Base-by-base conservation (phyloP, 1,140 invertebrate species). In the Drosophila punjabiensis region DNA sequence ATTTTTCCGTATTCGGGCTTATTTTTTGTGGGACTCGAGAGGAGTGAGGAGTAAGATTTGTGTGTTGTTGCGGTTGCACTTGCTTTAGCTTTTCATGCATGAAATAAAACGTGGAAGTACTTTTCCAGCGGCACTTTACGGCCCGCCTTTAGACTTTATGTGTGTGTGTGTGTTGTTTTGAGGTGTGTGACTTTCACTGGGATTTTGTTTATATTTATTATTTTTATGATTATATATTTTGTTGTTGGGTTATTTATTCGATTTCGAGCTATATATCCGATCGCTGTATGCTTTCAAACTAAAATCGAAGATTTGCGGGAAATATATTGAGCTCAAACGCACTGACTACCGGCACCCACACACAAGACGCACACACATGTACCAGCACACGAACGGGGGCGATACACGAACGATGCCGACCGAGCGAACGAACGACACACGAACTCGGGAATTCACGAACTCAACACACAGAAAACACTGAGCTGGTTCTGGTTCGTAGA, bases 81-180 rank as follows among this genome's bases (percentile, higher is more conserved):
- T 68, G 80, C 71, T 67, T 79, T 48, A 62, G 81, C 81, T 83
- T 84, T 78, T 79, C 65, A 79, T 89, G 85, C 81, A 85, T 88
- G 76, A 90, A 88, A 88, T 55, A 75, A 58, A 69, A 61, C 30
- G 41, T 10, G 35, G 37, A 48, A 48, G 62, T 75, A 75, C 69
- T 53, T 75, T 61, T 53, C 28, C 28, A 58, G 37, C 59, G 76
- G 55, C 85, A 90, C 85, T 89, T 89, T 89, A 89, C 45, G 82
- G 85, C 86, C 81, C 28, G 52, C 37, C 74, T 84, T 85, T 67
- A 39, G 37, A 41, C 55, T 58, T 76, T 61, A 50, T 66, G 56
- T 61, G 37, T 50, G 45, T 45, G 45, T 48, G 47, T 47, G 55
- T 58, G 39, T 59, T 39, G 50, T 45, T 58, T 62, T 35, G 50